Evolutionary conservation across 2,888 invertebrate species (phyloP), one percentile per base, ranked within the genome.

Genomic region (Leptopilina myrica): DNA sequence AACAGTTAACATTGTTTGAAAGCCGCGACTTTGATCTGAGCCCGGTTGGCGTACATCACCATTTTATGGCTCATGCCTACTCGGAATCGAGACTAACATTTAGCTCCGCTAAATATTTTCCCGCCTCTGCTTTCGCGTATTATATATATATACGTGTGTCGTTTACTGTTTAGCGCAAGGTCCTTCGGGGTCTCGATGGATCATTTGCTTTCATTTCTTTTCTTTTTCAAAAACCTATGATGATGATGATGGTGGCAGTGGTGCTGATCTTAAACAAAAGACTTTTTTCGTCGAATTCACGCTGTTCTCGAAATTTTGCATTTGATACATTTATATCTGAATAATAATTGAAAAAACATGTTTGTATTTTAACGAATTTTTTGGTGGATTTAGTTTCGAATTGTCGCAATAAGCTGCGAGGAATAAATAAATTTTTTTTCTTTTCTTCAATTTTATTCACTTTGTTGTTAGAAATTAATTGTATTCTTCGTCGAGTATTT

Each of bases 1-100:
- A 81, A 84, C 84, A 82, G 87, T 88, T 89, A 90, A 91, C 90
- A 91, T 91, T 91, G 91, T 91, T 91, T 91, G 90, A 90, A 91
- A 91, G 90, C 87, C 87, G 88, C 88, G 88, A 89, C 91, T 91
- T 91, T 91, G 90, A 91, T 91, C 91, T 89, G 88, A 83, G 83
- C 83, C 84, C 85, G 86, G 85, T 88, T 88, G 89, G 88, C 87
- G 88, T 88, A 88, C 90, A 89, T 90, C 90, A 89, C 84, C 84
- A 86, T 88, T 91, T 90, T 89, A 90, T 88, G 82, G 81, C 80
- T 80, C 78, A 90, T 88, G 88, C 86, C 80, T 89, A 88, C 88
- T 85, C 81, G 84, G 88, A 90, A 90, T 87, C 82, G 78, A 78
- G 75, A 64, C 73, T 73, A 73, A 73, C 69, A 33, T 73, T 73